Conservation (phyloP, 2,113 vertebrate species). For the Rhombomys opimus region DNA sequence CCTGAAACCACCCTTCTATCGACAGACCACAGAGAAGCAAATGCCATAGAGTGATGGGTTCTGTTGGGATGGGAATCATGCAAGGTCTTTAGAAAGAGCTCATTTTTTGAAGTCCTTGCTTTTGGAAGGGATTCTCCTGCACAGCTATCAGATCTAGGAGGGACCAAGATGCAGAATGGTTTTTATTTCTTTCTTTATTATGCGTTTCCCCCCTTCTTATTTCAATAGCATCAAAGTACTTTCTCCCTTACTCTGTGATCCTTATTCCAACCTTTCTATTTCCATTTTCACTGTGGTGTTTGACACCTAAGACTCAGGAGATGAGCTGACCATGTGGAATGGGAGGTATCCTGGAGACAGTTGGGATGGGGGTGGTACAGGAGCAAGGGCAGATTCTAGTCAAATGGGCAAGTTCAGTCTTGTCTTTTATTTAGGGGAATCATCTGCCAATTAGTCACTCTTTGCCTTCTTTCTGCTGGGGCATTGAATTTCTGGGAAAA, state of each 20-base stretch:
- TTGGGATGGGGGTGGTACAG: neutral
- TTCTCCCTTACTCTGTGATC: neutral
- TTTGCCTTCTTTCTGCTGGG: neutral
- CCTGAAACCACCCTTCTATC: neutral
- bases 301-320: neutral
- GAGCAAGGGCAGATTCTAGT: neutral
- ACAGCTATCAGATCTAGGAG: neutral
- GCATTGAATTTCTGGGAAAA: constrained; percentile 28
- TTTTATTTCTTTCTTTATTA: neutral
- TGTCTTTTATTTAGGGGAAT: constrained; percentile 41
- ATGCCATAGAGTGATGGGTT: neutral
- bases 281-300: neutral
- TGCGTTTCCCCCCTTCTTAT: constrained; percentile 13
- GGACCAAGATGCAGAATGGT: neutral
- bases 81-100: neutral
- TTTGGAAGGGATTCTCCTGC: constrained; percentile 28
- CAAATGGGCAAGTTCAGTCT: neutral
- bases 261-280: neutral
- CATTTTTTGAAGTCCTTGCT: neutral
- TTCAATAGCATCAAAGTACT: constrained; percentile 1
- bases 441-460: neutral
- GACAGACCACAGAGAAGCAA: neutral
- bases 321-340: neutral
- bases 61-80: neutral
- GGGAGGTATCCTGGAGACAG: neutral